phyloP scores from a whole-genome alignment of 1,140 invertebrate genomes.

The Heliconius nattereri region DNA sequence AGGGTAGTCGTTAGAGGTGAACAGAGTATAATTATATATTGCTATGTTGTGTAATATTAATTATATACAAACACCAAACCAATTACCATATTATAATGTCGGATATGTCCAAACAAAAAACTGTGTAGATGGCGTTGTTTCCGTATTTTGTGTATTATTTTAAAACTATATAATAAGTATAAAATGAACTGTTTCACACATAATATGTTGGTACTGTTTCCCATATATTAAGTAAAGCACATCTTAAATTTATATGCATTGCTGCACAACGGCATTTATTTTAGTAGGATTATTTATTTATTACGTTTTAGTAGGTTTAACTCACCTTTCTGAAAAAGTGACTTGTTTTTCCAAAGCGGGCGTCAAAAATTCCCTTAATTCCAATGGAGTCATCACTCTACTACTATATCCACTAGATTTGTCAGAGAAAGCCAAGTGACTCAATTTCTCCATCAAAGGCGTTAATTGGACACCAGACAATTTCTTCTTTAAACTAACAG shows the following conservation, averaged over 20 bases:
- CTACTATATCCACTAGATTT: conserved; percentile 86
- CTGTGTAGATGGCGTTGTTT: too few relatives aligned
- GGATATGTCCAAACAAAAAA: too few relatives aligned
- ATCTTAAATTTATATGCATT: neutral
- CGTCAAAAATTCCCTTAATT: conserved; percentile 82
- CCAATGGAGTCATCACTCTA: conserved; percentile 85
- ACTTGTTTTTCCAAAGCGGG: conserved; percentile 66
- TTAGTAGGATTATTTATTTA: too few relatives aligned
- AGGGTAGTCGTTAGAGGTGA: neutral
- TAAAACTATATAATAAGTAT: neutral
- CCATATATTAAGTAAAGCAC: neutral
- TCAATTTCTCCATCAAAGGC: conserved; percentile 90
- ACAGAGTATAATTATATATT: too few relatives aligned
- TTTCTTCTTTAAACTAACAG: conserved; percentile 78
- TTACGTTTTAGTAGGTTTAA: neutral
- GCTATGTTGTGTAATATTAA: too few relatives aligned
- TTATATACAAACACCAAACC: too few relatives aligned
- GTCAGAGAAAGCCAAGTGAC: conserved; percentile 86
- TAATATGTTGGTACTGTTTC: too few relatives aligned
- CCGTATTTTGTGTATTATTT: too few relatives aligned
- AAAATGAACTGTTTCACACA: neutral
- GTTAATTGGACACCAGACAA: conserved; percentile 86
- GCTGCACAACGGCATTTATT: too few relatives aligned
- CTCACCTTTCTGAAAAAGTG: conserved; percentile 66
- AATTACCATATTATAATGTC: too few relatives aligned